Evolutionary conservation across 2,113 vertebrate species (phyloP).

Genomic region (Uropsilus gracilis): DNA sequence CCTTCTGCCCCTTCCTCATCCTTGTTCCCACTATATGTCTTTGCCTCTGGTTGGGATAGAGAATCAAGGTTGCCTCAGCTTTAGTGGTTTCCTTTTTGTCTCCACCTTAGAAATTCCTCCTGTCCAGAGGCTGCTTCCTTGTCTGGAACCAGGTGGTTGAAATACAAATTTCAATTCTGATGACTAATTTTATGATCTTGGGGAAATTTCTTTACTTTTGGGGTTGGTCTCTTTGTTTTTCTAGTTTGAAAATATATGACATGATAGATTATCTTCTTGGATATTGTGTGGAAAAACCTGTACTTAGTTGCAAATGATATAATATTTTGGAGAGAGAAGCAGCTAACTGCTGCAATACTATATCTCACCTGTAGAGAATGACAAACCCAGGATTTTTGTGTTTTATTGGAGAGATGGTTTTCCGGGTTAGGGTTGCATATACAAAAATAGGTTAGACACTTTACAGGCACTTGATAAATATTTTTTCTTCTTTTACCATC

Average conservation of each 20-base stretch:
- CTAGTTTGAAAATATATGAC: background rate
- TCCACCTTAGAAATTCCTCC: background rate
- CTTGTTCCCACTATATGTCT: too few species aligned
- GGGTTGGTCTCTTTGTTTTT: background rate
- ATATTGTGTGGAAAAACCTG: background rate
- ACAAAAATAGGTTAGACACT: background rate
- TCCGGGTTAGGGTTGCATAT: background rate
- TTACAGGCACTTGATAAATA: background rate
- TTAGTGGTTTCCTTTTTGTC: background rate
- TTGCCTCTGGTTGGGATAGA: background rate
- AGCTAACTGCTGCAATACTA: background rate
- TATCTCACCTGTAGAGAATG: background rate
- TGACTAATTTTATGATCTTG: background rate
- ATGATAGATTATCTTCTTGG: background rate
- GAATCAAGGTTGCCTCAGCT: background rate
- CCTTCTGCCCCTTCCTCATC: background rate
- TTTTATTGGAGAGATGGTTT: background rate
- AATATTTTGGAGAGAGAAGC: background rate
- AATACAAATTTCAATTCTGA: background rate
- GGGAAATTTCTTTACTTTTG: background rate
- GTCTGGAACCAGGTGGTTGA: background rate
- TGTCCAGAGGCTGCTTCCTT: fast-evolving
- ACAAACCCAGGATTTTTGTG: background rate
- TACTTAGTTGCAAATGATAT: background rate
- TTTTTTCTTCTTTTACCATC: background rate